Evolutionary conservation across 2,113 vertebrate genomes (phyloP).

Genomic region (Oryctolagus cuniculus): mOryCun1.1 NC_091438.1:73691001-73691500

Average conservation of each 20-base stretch:
- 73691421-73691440: not conserved
- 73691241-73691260: not conserved
- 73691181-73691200: not conserved
- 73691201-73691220: not conserved
- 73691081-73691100: no score
- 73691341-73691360: fast-evolving
- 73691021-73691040: not conserved
- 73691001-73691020: not conserved
- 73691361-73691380: no score
- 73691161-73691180: not conserved
- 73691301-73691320: not conserved
- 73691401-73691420: not conserved
- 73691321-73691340: fast-evolving
- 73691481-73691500: not conserved
- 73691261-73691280: not conserved
- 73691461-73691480: not conserved
- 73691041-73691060: no score
- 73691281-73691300: not conserved
- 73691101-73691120: no score
- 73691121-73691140: no score
- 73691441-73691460: not conserved
- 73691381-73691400: not conserved
- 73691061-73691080: no score
- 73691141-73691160: not conserved
- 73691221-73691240: not conserved